phyloP scores from a whole-genome alignment of 2,113 vertebrate species.

The Conger conger region DNA sequence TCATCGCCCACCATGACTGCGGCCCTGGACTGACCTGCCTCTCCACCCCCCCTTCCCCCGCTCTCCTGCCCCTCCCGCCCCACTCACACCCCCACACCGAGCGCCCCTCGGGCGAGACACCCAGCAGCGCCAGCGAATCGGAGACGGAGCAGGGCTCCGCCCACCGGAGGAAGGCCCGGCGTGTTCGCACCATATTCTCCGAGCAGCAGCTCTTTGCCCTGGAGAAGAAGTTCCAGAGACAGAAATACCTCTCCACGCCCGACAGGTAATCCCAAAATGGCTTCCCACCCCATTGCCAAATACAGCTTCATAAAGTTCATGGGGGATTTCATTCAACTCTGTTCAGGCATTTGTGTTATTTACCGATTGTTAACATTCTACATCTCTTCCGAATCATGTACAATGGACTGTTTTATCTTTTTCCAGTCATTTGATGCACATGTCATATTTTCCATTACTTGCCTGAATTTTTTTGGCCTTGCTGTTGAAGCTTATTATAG shows the following conservation, averaged over 20 bases:
- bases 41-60: constrained; percentile 60
- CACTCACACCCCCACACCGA: constrained; percentile 54
- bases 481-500: not conserved
- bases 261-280: constrained; percentile 79
- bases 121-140: constrained; percentile 82
- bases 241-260: constrained; percentile 97
- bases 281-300: not conserved
- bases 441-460: not conserved
- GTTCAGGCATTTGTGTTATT: not conserved
- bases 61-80: constrained; percentile 47
- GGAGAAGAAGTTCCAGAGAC: constrained; percentile 99
- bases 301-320: not conserved
- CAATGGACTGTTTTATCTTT: too few relatives aligned
- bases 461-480: not conserved
- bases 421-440: too few relatives aligned
- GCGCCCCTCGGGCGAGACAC: constrained; percentile 65
- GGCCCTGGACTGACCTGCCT: constrained; percentile 66
- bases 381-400: not conserved
- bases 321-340: not conserved
- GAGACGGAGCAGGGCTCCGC: constrained; percentile 78
- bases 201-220: constrained; percentile 95
- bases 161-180: constrained; percentile 85
- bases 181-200: constrained; percentile 95
- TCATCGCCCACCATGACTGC: constrained; percentile 84
- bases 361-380: too few relatives aligned